A percentile compares a stretch with the other conserved stretches of the same genome.
Evolutionary conservation across 2,113 vertebrate genomes (phyloP).

Genomic region (Cryptotis parvus): DNA sequence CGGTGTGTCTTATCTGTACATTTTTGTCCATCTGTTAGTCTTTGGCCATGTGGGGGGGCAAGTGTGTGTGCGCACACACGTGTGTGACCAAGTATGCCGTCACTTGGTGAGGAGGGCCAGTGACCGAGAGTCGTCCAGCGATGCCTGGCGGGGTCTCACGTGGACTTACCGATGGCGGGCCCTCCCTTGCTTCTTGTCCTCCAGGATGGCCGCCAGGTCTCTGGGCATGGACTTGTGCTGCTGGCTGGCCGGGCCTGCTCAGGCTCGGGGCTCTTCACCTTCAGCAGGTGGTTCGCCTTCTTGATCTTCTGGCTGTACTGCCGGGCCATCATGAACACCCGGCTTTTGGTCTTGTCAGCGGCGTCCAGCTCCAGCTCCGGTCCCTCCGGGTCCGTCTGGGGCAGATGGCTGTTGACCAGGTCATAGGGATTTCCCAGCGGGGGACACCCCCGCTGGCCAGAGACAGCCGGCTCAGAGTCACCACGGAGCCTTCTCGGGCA

Average conservation of each 20-base stretch:
- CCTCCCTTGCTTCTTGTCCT: constrained; percentile 99
- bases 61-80: not conserved
- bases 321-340: constrained; percentile 97
- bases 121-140: too few species aligned
- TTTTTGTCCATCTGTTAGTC: too few species aligned
- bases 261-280: constrained; percentile 94
- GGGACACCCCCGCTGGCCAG: constrained; percentile 89
- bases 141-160: too few species aligned
- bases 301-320: constrained; percentile 99
- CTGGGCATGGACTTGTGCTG: constrained; percentile 87
- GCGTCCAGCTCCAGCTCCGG: constrained; percentile 88
- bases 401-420: constrained; percentile 86
- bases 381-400: constrained; percentile 81
- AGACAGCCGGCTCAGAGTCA: constrained; percentile 88
- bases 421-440: constrained; percentile 89
- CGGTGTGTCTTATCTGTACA: too few species aligned
- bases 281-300: constrained; percentile 97
- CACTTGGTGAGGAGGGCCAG: not conserved
- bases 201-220: constrained; percentile 96
- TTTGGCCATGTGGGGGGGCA: not conserved
- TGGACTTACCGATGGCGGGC: constrained; percentile 93
- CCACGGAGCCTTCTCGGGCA: constrained; percentile 85
- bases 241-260: constrained; percentile 86
- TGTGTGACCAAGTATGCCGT: not conserved
- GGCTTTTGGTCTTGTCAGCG: constrained; percentile 94